Percentiles rank a stretch among this genome's conserved stretches.
Conservation (phyloP, 2,888 invertebrate genomes). For the Euclidia mi region DNA sequence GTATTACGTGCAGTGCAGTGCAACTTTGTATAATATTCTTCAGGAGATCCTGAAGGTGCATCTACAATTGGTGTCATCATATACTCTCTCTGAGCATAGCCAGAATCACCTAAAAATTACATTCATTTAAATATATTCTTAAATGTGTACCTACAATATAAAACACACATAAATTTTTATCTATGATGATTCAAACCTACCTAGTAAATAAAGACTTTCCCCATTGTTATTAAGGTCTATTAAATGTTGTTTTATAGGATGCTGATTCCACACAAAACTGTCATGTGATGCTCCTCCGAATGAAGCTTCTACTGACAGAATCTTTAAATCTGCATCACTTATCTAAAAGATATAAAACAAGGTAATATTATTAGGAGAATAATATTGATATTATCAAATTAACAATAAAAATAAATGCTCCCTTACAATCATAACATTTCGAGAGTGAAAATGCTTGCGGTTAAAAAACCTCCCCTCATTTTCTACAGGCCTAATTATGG, state of each 20-base stretch:
- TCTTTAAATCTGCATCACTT: neutral
- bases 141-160: no score
- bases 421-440: no score
- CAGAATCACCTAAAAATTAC: no score
- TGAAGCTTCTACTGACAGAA: slow-evolving; percentile 11
- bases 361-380: no score
- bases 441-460: no score
- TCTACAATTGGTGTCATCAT: slow-evolving; percentile 17
- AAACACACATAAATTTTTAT: no score
- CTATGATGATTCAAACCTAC: no score
- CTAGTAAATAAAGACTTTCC: slow-evolving; percentile 16
- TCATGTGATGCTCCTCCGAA: slow-evolving; percentile 25
- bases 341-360: slow-evolving; percentile 1
- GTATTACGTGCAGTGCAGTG: neutral
- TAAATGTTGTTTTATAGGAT: slow-evolving; percentile 17
- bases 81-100: slow-evolving; percentile 13
- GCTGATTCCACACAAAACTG: slow-evolving; percentile 22
- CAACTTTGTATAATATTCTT: neutral
- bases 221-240: slow-evolving; percentile 11
- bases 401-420: no score
- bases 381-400: no score
- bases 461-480: no score
- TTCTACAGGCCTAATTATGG: no score
- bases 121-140: no score
- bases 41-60: slow-evolving; percentile 13